phyloP scores from a whole-genome alignment of 1,140 invertebrate species.

The Dufourea novaeangliae region DNA sequence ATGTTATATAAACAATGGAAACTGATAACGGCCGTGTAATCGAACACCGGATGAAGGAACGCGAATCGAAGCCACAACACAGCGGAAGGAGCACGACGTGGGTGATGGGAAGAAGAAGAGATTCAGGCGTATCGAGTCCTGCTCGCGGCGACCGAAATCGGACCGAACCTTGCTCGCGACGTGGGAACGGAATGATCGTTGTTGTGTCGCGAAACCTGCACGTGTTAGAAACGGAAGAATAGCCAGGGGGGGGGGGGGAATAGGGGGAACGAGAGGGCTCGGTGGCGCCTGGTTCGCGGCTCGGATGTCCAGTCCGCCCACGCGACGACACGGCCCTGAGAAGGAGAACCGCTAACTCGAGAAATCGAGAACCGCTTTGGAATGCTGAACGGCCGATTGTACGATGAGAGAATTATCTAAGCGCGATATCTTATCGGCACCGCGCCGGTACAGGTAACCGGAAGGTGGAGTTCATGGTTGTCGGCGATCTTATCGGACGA shows the following conservation, averaged over 20 bases:
- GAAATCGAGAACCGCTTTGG: conserved; percentile 38
- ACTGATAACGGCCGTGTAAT: conserved; percentile 74
- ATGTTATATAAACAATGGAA: conserved; percentile 78
- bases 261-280: background rate
- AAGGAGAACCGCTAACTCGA: conserved; percentile 57
- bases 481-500: conserved; percentile 53
- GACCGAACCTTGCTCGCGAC: no score
- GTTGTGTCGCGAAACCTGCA: background rate
- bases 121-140: background rate
- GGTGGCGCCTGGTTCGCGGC: conserved; percentile 35
- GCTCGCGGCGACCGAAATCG: background rate
- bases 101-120: conserved; percentile 55
- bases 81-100: conserved; percentile 45
- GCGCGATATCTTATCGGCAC: conserved; percentile 60
- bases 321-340: conserved; percentile 41
- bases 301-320: conserved; percentile 45
- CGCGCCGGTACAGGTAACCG: conserved; percentile 48
- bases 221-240: background rate
- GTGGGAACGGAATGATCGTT: background rate
- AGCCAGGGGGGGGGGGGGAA: no score
- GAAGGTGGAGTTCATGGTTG: conserved; percentile 53
- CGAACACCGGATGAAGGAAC: conserved; percentile 79
- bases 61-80: conserved; percentile 78
- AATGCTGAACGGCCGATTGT: conserved; percentile 42
- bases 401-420: conserved; percentile 58